Base-by-base conservation (phyloP, 2,888 invertebrate species). In the Pristionchus mayeri region DNA sequence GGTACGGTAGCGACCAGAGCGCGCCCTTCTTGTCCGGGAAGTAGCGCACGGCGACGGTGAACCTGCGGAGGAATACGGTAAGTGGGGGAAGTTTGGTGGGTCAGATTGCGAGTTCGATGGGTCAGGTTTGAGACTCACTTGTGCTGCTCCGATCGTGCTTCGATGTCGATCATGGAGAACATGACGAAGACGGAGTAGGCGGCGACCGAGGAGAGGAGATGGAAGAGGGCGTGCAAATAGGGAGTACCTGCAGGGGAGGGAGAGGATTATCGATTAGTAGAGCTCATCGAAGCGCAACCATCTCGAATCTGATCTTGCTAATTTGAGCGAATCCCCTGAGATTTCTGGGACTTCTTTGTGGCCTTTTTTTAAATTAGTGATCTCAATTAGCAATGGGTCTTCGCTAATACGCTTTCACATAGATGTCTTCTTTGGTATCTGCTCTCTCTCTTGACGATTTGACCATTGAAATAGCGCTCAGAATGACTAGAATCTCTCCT, bases 141-240 rank as follows among this genome's bases (percentile, higher is more conserved):
- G 86, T 92, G 92, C 79, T 88, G 85, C 4, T 76, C 71, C 16
- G 87, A 80, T 30, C 91, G 85, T 21, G 88, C 87, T 44, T 90
- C 88, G 84, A 92, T 91, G 85, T 92, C 92, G 40, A 92, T 88
- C 86, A 91, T 87, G 13, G 90, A 90, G 87, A 92, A 92, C 91
- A 92, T 92, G 40, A 92, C 88, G 87, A 92, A 92, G 67, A 91
- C 88, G 34, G 91, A 90, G 87, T 92, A 92, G 7, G 88, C 91
- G 67, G 91, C 91, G 34, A 91, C 85, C 7, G 90, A 90, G 37
- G 89, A 89, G n/a, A 91, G 87, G 40, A 92, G 84, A 86, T 92
- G 92, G 87, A 92, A 92, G 78, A 90, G 75, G 11, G 92, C 92
- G 85, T 92, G 92, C 54, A 92, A 87, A 81, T 92, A 92, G 11